Conservation (phyloP, 1,140 invertebrate species). For the Tetramorium simillimum region DNA sequence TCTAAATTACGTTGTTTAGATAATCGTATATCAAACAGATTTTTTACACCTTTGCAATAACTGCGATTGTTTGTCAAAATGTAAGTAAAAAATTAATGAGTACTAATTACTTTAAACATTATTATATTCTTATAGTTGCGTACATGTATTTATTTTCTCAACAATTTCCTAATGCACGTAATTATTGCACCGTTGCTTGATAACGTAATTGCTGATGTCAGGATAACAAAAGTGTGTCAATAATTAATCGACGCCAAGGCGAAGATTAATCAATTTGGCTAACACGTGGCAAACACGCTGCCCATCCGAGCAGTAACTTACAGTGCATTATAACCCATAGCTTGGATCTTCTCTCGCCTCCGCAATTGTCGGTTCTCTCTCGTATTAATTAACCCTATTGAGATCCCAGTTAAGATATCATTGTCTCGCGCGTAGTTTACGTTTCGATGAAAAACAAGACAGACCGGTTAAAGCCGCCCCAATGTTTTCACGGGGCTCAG, state of each 20-base stretch:
- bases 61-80: not conserved
- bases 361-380: conserved; percentile 64
- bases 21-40: not conserved
- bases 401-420: conserved; percentile 82
- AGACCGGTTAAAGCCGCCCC: conserved; percentile 41
- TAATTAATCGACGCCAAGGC: conserved; percentile 79
- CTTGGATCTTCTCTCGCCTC: conserved; percentile 44
- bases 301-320: conserved; percentile 31
- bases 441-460: conserved; percentile 69
- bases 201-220: conserved; percentile 78
- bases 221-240: conserved; percentile 83
- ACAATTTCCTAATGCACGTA: not conserved
- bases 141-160: not conserved
- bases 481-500: conserved; percentile 38
- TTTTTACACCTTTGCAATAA: not conserved
- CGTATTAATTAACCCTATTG: conserved; percentile 83
- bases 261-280: conserved; percentile 82
- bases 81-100: not conserved
- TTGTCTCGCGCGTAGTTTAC: conserved; percentile 76
- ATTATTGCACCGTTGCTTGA: not conserved
- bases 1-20: conserved; percentile 13
- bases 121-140: not conserved
- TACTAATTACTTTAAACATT: not conserved
- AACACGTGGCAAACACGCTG: conserved; percentile 67
- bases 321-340: conserved; percentile 52